Base-by-base conservation (phyloP, 2,113 vertebrate species). In the Stomatorhinus ivindoensis region DNA sequence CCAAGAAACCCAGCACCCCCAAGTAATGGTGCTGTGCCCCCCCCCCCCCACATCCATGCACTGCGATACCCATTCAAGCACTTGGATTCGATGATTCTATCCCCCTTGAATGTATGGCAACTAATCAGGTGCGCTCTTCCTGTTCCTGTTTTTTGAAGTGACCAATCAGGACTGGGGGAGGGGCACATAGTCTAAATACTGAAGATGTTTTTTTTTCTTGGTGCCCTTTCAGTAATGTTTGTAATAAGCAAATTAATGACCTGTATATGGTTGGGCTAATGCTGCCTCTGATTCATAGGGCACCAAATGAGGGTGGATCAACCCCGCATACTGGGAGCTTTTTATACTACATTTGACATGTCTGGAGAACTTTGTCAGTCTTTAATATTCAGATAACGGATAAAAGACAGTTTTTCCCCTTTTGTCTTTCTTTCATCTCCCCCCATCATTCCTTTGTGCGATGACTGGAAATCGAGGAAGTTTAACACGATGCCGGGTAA, bases 1-100 rank as follows among this genome's bases (percentile, higher is more conserved):
- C 97, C 76, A 98, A 98, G 92, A 98, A 97, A 91, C 95, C 96
- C 0, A 91, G 96, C 90, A 97, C 97, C 53, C 97, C 97, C 21
- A 98, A 98, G 93, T 96, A 92, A 90, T 42, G 87, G 53, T 27
- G 51, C 24, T 44, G 86, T 27, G 8, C 61, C 58, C 65, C 69
- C 48, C 48, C 2, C 48, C 46, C n/a, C 61, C 21, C 86, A n/a
- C 51, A 39, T 58, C 86, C 53, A 31, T 39, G 11, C 51, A 39
- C 53, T 31, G 50, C 31, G 27, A 58, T 53, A 55, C 39, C 27
- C 87, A 19, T 87, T 61, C 39, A 44, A 65, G 87, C 87, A 65
- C 55, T 61, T 58, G 55, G 35, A 61, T 21, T 31, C 1, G 1
- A 35, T 42, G 35, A 7, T 87, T 55, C 11, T 39, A 19, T 21